Percentiles rank a stretch among this genome's conserved stretches.
These are phyloP conservation scores for Carpatolechia fugitivella DNA, from an alignment of 2,888 invertebrate genomes.

Conservation along the genomic window DNA sequence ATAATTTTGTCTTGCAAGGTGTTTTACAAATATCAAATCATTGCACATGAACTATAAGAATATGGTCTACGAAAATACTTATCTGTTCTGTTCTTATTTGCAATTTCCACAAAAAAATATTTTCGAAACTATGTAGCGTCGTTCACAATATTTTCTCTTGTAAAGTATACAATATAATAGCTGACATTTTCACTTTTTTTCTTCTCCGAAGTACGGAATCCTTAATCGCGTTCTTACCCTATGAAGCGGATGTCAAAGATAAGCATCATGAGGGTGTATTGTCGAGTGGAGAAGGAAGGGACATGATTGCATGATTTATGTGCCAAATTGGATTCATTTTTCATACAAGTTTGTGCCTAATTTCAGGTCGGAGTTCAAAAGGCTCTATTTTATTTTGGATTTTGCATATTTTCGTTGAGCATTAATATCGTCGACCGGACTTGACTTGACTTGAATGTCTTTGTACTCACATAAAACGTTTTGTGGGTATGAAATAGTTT, in stretches of 20 bases:
- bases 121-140: no score
- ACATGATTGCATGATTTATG: slow-evolving; percentile 28
- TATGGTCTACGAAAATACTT: no score
- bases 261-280: slow-evolving; percentile 32
- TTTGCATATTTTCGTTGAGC: neutral
- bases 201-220: neutral
- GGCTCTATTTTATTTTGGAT: neutral
- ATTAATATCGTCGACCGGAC: no score
- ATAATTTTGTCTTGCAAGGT: no score
- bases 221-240: slow-evolving; percentile 8
- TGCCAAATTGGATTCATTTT: slow-evolving; percentile 20
- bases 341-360: slow-evolving; percentile 6
- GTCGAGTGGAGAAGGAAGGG: slow-evolving; percentile 23
- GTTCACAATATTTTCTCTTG: no score
- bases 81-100: no score
- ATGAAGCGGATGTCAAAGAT: slow-evolving; percentile 22
- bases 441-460: no score
- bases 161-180: neutral
- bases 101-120: no score
- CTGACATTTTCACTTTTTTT: neutral
- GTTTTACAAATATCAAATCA: no score
- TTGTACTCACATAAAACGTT: no score
- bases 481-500: no score
- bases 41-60: no score
- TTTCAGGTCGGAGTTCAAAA: neutral